These are phyloP conservation scores for Rotaria socialis DNA, from an alignment of 2,888 invertebrate genomes.

Conservation along the genomic window DNA sequence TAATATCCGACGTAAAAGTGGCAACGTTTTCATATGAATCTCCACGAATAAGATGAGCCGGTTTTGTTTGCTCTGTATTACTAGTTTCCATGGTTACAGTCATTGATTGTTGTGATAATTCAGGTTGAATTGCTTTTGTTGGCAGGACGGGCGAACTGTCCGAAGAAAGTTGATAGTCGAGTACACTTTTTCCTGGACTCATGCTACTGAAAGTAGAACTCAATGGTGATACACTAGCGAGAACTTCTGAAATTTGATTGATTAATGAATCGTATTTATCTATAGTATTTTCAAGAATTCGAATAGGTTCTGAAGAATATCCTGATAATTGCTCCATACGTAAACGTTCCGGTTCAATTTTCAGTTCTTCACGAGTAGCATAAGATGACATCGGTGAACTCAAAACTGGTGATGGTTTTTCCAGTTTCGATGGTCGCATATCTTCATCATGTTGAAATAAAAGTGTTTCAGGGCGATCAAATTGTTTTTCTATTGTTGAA, in stretches of 20 bases:
- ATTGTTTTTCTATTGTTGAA: background rate
- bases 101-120: background rate
- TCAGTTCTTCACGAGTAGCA: background rate
- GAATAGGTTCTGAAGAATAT: background rate
- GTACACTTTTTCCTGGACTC: conserved; percentile 29
- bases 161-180: background rate
- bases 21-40: background rate
- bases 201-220: conserved; percentile 1
- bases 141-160: background rate
- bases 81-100: background rate
- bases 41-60: background rate
- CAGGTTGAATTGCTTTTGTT: background rate
- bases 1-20: background rate
- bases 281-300: conserved; percentile 3
- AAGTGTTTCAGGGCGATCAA: background rate
- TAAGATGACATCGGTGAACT: background rate
- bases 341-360: background rate
- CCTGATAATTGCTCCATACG: background rate
- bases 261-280: conserved; percentile 5
- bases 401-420: background rate
- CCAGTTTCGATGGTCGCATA: background rate
- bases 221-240: conserved; percentile 20
- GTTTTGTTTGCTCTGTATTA: background rate
- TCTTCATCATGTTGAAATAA: background rate
- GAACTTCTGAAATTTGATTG: background rate